Evolutionary conservation across 1,140 invertebrate genomes (phyloP), one percentile per base, ranked within the genome.

Genomic region (Phocides pigmalion): DNA sequence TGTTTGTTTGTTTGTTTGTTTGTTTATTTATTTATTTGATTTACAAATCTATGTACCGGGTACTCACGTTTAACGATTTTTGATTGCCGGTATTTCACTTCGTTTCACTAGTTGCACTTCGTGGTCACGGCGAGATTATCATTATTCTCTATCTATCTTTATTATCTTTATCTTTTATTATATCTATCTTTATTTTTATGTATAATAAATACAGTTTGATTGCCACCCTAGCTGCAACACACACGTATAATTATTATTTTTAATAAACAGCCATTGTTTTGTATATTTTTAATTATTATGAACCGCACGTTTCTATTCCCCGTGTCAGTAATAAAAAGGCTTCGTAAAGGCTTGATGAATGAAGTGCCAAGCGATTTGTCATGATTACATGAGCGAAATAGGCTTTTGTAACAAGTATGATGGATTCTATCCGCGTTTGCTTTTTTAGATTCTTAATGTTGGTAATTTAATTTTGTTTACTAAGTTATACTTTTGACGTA

Each of bases 381-480:
- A 56, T 56, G 53, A 56, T 56, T 56, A 56, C 39, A 41, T 54
- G 51, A 54, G 51, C 41, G 39, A 64, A 54, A 64, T 64, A 25
- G 53, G 53, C 53, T 56, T 44, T 56, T 56, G 44, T 56, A 56
- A 42, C 53, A 56, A 42, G 37, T 41, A 56, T 56, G 53, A 56
- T 56, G 53, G 53, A 56, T 56, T 42, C 20, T 28, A 56, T 12
- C 9, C 6, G 53, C 37, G 22, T 54, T 54, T 54, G 17, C 19
- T 19, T 39, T 22, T 54, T 54, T 25, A 4, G 35, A 11, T 41
- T 25, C 19, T 16, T 25, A 35, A 15, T 35, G 25, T 51, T n/a
- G 25, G 32, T 35, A 35, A 35, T 8, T 35, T 35, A 35, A 28
- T 28, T 28, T 28, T 4, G 25, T 8, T 2, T 28, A 1, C 9